Percentiles rank a stretch among this genome's conserved stretches.
These are phyloP conservation scores for Andrena cerasifolii DNA, from an alignment of 1,140 invertebrate genomes.

Conservation along the genomic window DNA sequence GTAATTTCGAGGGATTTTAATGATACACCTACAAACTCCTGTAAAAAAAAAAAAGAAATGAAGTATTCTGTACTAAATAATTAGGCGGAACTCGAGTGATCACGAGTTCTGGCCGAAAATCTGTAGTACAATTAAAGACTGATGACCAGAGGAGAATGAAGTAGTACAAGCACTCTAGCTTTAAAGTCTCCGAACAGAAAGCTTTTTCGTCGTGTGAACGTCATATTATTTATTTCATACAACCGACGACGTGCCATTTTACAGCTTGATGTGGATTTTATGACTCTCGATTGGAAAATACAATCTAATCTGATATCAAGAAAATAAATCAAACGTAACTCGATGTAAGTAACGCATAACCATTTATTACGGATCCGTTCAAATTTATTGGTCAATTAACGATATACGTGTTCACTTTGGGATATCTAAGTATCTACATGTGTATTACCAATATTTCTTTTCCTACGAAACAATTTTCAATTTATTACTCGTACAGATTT, in stretches of 20 bases:
- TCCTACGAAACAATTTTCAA: background rate
- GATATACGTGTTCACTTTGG: slow-evolving; percentile 38
- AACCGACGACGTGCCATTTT: slow-evolving; percentile 23
- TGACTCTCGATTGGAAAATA: slow-evolving; percentile 17
- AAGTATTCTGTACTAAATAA: slow-evolving; percentile 52
- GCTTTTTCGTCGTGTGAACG: slow-evolving; percentile 9
- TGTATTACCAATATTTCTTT: slow-evolving; percentile 8
- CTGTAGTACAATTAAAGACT: slow-evolving; percentile 78
- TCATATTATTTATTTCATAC: slow-evolving; percentile 31
- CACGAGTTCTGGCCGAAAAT: slow-evolving; percentile 41
- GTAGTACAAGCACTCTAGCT: slow-evolving; percentile 50
- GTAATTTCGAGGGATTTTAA: slow-evolving; percentile 29
- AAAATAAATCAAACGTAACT: slow-evolving; percentile 57
- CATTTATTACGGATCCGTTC: slow-evolving; percentile 52
- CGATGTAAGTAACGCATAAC: slow-evolving; percentile 15
- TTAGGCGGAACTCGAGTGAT: slow-evolving; percentile 22
- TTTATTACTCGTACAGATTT: slow-evolving; percentile 1
- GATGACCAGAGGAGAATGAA: slow-evolving; percentile 64
- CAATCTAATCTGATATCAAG: slow-evolving; percentile 34
- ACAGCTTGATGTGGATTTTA: slow-evolving; percentile 24
- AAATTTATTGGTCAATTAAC: slow-evolving; percentile 47
- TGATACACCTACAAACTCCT: slow-evolving; percentile 7
- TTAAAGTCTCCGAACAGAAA: slow-evolving; percentile 33
- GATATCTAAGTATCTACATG: slow-evolving; percentile 42
- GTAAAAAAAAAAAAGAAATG: slow-evolving; percentile 30